Conservation (phyloP, 30 jellyfish, hydroid and myxozoan genomes). For the Haliclystus octoradiatus region DNA sequence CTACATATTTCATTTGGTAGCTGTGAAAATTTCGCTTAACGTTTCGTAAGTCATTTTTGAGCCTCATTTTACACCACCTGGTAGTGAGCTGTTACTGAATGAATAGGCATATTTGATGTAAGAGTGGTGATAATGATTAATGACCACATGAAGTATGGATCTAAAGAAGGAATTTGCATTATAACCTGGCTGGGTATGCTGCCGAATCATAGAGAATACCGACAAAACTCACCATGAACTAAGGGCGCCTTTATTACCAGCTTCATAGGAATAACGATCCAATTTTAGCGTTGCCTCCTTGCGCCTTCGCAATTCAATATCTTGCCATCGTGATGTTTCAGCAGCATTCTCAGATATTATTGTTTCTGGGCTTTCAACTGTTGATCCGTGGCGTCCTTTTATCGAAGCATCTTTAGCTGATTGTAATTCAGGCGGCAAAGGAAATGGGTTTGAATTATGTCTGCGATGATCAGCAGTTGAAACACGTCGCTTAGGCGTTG, state of each 20-base stretch:
- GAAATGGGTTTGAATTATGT: neutral
- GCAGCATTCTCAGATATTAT: neutral
- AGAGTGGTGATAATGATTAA: no score
- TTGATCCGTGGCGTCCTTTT: neutral
- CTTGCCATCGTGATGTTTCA: constrained; percentile 47
- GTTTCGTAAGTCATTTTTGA: no score
- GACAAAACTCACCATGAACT: neutral
- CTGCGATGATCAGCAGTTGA: neutral
- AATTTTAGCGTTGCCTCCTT: constrained; percentile 56
- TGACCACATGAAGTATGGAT: no score
- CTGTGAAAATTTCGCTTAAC: no score
- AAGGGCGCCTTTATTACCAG: neutral
- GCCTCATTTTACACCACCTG: no score
- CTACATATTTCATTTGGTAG: no score
- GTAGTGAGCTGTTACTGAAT: no score
- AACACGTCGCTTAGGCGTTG: neutral
- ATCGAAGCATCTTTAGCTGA: neutral
- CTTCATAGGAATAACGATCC: constrained; percentile 29
- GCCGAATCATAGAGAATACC: no score
- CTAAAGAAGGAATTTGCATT: no score
- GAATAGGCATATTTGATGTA: no score
- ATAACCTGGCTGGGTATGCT: no score
- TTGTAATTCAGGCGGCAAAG: neutral
- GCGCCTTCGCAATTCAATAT: constrained; percentile 66
- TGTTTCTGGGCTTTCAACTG: neutral